phyloP scores from a whole-genome alignment of 2,113 vertebrate genomes.

The Eretmochelys imbricata region DNA sequence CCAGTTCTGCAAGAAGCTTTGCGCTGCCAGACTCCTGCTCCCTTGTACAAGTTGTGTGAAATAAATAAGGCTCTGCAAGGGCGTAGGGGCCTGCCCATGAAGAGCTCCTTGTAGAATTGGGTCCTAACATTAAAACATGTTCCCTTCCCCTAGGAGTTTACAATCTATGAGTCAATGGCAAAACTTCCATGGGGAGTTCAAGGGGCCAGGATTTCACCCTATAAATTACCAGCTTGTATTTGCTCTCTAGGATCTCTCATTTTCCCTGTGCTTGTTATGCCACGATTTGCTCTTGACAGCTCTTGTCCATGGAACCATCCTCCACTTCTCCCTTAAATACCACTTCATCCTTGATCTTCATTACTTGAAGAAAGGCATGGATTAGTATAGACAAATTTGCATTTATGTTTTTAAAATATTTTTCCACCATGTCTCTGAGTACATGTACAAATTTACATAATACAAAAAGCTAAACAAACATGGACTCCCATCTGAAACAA shows the following conservation, averaged over 20 bases:
- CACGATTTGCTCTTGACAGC: neutral
- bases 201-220: neutral
- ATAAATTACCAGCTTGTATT: neutral
- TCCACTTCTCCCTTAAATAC: neutral
- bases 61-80: neutral
- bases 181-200: neutral
- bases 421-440: neutral
- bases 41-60: neutral
- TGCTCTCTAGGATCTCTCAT: neutral
- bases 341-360: neutral
- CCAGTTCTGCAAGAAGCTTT: neutral
- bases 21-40: neutral
- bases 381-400: neutral
- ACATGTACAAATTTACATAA: accelerated
- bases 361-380: neutral
- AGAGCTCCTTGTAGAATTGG: neutral
- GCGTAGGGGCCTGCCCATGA: neutral
- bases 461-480: neutral
- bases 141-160: neutral
- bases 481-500: neutral
- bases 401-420: neutral
- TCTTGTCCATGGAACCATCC: neutral
- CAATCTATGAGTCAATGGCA: neutral
- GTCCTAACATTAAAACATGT: neutral
- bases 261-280: neutral